These are phyloP conservation scores for Nasonovia ribisnigri DNA, from an alignment of 2,888 invertebrate genomes.

Conservation along the genomic window DNA sequence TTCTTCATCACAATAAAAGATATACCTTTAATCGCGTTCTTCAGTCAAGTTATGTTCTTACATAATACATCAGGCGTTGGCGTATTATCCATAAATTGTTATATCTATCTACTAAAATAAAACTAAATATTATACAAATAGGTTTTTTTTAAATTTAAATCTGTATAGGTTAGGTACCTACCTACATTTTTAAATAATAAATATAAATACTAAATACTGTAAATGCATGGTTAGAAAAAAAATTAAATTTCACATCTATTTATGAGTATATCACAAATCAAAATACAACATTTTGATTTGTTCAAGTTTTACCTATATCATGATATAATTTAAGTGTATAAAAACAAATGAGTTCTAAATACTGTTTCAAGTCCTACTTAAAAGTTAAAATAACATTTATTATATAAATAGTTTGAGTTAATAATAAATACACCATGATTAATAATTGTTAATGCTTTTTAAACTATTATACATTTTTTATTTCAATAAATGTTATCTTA, in stretches of 20 bases:
- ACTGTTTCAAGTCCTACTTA: background rate
- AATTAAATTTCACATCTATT: background rate
- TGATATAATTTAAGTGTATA: background rate
- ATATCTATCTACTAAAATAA: background rate
- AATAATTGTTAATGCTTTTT: background rate
- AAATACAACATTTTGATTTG: background rate
- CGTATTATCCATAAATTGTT: background rate
- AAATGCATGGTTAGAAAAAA: background rate
- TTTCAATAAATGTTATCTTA: background rate
- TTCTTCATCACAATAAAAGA: too few species aligned
- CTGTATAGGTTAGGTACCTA: background rate
- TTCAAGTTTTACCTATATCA: background rate
- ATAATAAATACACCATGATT: background rate
- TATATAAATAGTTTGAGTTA: background rate
- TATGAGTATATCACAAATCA: background rate
- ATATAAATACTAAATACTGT: background rate
- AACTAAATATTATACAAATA: background rate
- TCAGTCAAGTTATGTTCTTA: background rate
- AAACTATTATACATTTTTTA: background rate
- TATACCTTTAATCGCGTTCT: too few species aligned
- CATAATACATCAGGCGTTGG: background rate
- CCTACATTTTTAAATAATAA: background rate
- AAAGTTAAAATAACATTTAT: background rate
- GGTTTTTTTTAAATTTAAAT: background rate
- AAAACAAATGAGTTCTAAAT: background rate